Percentiles rank a stretch among this genome's conserved stretches.
phyloP scores from a whole-genome alignment of 1,140 invertebrate species.

The Bemisia tabaci region DNA sequence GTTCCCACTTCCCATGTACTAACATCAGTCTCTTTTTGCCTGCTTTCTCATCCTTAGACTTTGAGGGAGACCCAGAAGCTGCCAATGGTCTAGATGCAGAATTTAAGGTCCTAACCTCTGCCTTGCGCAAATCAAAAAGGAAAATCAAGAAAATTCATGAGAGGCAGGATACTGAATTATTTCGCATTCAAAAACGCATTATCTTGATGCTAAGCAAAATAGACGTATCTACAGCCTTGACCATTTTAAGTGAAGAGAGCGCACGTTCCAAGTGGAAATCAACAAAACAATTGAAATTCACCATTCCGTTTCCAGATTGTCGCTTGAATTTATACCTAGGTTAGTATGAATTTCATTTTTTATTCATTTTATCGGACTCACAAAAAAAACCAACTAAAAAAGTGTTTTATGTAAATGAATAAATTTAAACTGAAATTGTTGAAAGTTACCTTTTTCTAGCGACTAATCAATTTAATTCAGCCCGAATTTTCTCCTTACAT shows the following conservation, averaged over 20 bases:
- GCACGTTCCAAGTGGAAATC: background rate
- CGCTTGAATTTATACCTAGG: background rate
- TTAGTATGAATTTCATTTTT: no score
- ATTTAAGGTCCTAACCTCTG: background rate
- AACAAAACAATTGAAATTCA: background rate
- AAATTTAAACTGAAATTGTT: no score
- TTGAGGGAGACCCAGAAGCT: background rate
- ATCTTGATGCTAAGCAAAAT: background rate
- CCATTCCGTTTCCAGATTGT: background rate
- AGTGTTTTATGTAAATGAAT: no score
- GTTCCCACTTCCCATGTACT: no score
- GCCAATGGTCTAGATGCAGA: background rate
- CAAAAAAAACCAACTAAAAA: no score
- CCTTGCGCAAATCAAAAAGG: background rate
- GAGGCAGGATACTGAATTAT: background rate
- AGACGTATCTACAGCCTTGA: background rate
- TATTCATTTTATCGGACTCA: no score
- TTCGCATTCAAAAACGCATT: background rate
- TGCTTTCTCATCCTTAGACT: no score
- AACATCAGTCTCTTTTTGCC: no score
- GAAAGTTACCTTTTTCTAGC: no score
- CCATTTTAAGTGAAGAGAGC: background rate
- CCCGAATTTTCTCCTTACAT: no score
- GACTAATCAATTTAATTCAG: no score
- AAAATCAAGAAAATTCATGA: background rate